Percentiles rank a stretch among this genome's conserved stretches.
phyloP scores from a whole-genome alignment of 2,888 invertebrate species.

The Papilio protenor region DNA sequence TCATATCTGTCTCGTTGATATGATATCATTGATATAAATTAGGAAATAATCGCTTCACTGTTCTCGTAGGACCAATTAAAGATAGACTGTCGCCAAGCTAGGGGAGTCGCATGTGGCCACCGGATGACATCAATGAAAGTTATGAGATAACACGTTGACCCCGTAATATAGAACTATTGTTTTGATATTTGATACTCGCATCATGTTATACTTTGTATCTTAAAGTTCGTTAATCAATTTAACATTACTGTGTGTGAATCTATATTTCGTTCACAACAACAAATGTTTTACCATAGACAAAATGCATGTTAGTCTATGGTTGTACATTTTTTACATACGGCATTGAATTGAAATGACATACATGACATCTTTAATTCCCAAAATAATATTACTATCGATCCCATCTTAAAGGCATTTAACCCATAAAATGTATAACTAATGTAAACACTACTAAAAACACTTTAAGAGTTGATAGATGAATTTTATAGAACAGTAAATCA shows the following conservation, averaged over 20 bases:
- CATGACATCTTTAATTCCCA: background rate
- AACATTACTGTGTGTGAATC: background rate
- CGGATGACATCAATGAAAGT: conserved; percentile 67
- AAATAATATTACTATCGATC: background rate
- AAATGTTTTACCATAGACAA: background rate
- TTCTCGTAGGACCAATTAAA: conserved; percentile 51
- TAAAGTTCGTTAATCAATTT: conserved; percentile 11
- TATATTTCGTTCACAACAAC: background rate
- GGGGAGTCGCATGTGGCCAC: conserved; percentile 60
- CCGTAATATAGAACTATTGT: conserved; percentile 40
- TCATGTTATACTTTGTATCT: conserved; percentile 12
- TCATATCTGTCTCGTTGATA: conserved; percentile 17
- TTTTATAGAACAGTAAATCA: conserved; percentile 21
- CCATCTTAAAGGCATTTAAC: background rate
- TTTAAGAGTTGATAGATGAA: conserved; percentile 6
- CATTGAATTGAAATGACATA: background rate
- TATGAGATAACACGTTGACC: conserved; percentile 63
- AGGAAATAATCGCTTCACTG: conserved; percentile 42
- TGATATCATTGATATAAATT: conserved; percentile 40
- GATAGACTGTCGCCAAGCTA: conserved; percentile 52
- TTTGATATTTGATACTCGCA: conserved; percentile 10
- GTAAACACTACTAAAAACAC: conserved; percentile 10
- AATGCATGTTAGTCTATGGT: background rate
- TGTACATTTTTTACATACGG: background rate
- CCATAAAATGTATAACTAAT: background rate